phyloP scores from a whole-genome alignment of 2,888 invertebrate species.

The Acrocera orbiculus region DNA sequence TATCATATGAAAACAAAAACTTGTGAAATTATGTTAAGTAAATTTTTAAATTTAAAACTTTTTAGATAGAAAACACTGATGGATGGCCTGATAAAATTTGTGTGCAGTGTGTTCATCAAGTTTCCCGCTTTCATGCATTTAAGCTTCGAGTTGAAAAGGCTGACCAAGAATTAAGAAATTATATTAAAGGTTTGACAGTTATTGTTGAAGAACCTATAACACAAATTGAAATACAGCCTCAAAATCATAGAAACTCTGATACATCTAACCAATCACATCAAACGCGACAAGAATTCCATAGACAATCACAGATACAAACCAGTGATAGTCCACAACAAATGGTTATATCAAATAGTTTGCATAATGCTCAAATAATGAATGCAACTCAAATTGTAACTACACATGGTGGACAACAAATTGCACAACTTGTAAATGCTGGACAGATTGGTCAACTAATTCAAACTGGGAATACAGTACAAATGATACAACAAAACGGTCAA shows the following conservation, averaged over 20 bases:
- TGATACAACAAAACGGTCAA: conserved; percentile 29
- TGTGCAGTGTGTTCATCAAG: conserved; percentile 45
- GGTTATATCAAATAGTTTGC: conserved; percentile 21
- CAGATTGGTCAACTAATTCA: conserved; percentile 16
- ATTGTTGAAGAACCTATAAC: conserved; percentile 22
- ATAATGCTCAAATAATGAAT: conserved; percentile 29
- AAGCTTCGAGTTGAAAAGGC: conserved; percentile 42
- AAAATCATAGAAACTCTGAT: not conserved
- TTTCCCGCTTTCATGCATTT: conserved; percentile 45
- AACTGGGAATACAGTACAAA: conserved; percentile 27
- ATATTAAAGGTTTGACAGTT: conserved; percentile 27
- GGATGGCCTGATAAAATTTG: conserved; percentile 43
- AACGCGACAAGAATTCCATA: conserved; percentile 3
- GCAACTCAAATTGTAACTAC: conserved; percentile 26
- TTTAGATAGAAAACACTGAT: conserved; percentile 38
- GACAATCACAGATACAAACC: conserved; percentile 8
- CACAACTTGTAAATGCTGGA: conserved; percentile 24
- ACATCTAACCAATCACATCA: conserved; percentile 1
- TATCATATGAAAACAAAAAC: too few relatives aligned
- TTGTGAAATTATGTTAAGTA: too few relatives aligned
- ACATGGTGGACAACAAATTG: conserved; percentile 22
- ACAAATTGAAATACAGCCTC: conserved; percentile 12
- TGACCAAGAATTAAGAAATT: conserved; percentile 37
- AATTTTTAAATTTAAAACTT: too few relatives aligned
- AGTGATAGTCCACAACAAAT: conserved; percentile 22